Evolutionary conservation across 2,113 vertebrate genomes (phyloP).

Genomic region (Sakesphorus luctuosus): DNA sequence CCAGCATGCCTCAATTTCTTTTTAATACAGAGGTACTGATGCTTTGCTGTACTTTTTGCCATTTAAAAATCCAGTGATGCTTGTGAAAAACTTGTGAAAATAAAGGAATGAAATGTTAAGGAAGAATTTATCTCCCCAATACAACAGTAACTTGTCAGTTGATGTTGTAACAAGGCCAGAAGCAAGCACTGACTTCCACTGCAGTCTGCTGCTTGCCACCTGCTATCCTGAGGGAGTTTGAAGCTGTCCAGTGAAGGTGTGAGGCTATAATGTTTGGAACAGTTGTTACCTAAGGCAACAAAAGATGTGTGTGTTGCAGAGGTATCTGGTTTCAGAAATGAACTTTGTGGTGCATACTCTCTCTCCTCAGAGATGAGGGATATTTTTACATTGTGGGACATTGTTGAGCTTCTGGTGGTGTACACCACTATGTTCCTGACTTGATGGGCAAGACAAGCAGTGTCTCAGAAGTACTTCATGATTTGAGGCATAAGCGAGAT

Average conservation of each 20-base stretch:
- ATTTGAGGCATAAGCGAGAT: not conserved
- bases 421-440: not conserved
- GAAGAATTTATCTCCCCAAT: not conserved
- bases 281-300: not conserved
- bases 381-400: not conserved
- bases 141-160: not conserved
- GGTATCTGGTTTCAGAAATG: not conserved
- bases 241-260: accelerated
- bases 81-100: not conserved
- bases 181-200: not conserved
- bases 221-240: not conserved
- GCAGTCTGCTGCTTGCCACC: not conserved
- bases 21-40: not conserved
- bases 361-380: not conserved
- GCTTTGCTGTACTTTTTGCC: not conserved
- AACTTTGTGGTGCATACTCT: not conserved
- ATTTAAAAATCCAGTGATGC: not conserved
- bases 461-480: not conserved
- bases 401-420: not conserved
- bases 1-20: not conserved
- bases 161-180: not conserved
- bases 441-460: not conserved
- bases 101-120: not conserved
- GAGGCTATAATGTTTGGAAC: not conserved
- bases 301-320: not conserved